Conservation (phyloP, 2,113 vertebrate genomes). For the Phalacrocorax brasilianus region DNA sequence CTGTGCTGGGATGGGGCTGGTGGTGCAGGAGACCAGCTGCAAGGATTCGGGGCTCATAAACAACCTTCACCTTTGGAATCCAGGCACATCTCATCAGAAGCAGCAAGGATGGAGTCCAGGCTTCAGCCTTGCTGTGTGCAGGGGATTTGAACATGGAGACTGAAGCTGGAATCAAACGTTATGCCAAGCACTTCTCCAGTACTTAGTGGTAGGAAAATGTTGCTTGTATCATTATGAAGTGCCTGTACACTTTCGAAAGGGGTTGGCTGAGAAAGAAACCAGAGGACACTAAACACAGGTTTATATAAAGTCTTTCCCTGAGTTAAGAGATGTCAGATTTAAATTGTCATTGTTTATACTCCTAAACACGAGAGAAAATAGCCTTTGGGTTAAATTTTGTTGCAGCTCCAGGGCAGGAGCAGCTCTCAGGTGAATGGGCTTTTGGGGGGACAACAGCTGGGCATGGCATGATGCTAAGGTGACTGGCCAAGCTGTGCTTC, state of each 20-base stretch:
- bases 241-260: background rate
- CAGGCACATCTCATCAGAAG: background rate
- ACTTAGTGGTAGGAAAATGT: background rate
- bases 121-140: fast-evolving
- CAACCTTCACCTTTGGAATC: background rate
- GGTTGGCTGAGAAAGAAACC: conserved; percentile 23
- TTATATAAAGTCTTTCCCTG: background rate
- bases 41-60: background rate
- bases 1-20: background rate
- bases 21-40: background rate
- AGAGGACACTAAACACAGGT: background rate
- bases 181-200: background rate
- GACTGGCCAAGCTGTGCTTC: background rate
- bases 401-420: background rate
- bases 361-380: background rate
- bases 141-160: background rate
- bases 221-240: conserved; percentile 8
- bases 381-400: background rate
- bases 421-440: background rate
- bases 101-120: background rate
- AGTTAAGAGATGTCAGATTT: background rate
- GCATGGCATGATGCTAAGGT: fast-evolving
- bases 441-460: background rate
- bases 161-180: background rate
- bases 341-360: background rate